Evolutionary conservation across 2,797 vertebrate species (phyloP).

Genomic region (Stomatorhinus walkeri): DNA sequence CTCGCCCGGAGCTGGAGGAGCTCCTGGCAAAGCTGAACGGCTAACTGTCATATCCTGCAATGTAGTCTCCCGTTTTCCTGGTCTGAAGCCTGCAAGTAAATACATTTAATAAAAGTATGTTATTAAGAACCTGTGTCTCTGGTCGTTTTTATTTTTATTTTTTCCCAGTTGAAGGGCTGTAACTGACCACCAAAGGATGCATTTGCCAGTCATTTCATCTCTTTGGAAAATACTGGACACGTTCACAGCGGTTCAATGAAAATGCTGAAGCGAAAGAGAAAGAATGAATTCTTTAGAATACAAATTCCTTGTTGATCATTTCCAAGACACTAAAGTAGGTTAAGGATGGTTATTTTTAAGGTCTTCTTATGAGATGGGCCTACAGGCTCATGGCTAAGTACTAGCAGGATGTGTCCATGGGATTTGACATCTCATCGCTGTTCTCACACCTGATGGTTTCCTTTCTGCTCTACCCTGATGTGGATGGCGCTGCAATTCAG

Average conservation of each 20-base stretch:
- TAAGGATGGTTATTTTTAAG: not conserved
- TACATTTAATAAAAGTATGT: not conserved
- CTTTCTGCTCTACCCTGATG: not conserved
- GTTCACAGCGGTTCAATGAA: not conserved
- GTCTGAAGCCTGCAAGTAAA: not conserved
- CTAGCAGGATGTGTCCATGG: not conserved
- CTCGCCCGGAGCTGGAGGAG: conserved; percentile 75
- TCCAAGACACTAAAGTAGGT: not conserved
- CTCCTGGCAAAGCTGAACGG: conserved; percentile 64
- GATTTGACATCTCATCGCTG: not conserved
- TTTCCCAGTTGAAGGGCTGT: not conserved
- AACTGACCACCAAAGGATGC: not conserved
- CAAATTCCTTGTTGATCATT: not conserved
- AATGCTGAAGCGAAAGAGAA: not conserved
- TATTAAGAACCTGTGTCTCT: not conserved
- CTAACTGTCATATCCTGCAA: not conserved
- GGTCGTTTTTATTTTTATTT: not conserved
- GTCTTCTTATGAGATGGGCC: not conserved
- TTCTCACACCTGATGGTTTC: not conserved
- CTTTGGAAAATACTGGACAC: not conserved
- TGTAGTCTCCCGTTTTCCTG: not conserved
- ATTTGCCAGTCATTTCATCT: not conserved
- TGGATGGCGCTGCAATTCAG: not conserved
- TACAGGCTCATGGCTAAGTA: not conserved
- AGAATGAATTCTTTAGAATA: not conserved